Evolutionary conservation across 2,113 vertebrate species (phyloP).

Genomic region (Pungitius pungitius): DNA sequence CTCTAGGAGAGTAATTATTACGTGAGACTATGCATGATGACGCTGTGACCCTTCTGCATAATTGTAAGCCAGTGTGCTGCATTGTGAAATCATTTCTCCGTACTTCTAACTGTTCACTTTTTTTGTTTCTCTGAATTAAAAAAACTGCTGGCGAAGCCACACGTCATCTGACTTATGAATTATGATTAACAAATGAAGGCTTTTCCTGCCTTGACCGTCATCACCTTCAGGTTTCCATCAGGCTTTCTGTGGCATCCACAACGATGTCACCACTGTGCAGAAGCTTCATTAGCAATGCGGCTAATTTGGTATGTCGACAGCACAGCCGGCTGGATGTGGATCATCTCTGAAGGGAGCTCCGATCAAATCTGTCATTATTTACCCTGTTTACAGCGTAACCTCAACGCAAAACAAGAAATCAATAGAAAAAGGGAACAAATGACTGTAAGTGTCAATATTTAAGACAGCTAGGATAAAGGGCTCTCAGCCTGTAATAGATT

Average conservation of each 20-base stretch:
- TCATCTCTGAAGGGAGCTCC: conserved; percentile 35
- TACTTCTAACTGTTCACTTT: conserved; percentile 9
- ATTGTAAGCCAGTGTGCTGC: conserved; percentile 10
- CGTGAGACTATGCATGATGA: conserved; percentile 25
- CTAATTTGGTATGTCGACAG: conserved; percentile 13
- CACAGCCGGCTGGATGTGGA: conserved; percentile 23
- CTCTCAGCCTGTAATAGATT: conserved; percentile 71
- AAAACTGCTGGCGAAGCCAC: conserved; percentile 41
- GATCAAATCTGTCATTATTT: conserved; percentile 75
- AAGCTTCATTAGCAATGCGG: conserved; percentile 48
- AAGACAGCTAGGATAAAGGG: conserved; percentile 77
- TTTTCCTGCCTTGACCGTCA: conserved; percentile 48
- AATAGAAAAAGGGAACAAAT: conserved; percentile 78
- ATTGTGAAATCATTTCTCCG: conserved; percentile 18
- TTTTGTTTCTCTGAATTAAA: conserved; percentile 29
- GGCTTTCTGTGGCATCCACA: conserved; percentile 44
- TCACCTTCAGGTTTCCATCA: conserved; percentile 45
- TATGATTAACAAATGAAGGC: conserved; percentile 60
- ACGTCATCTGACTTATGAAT: conserved; percentile 55
- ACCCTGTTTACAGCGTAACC: conserved; percentile 68
- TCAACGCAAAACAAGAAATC: conserved; percentile 77
- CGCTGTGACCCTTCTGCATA: conserved; percentile 16
- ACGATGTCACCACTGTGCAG: conserved; percentile 25
- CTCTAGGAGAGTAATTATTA: conserved; percentile 26
- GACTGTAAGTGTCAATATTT: conserved; percentile 77